Percentiles rank a stretch among this genome's conserved stretches.
Conservation (phyloP, 2,888 invertebrate species). For the Agrochola litura region DNA sequence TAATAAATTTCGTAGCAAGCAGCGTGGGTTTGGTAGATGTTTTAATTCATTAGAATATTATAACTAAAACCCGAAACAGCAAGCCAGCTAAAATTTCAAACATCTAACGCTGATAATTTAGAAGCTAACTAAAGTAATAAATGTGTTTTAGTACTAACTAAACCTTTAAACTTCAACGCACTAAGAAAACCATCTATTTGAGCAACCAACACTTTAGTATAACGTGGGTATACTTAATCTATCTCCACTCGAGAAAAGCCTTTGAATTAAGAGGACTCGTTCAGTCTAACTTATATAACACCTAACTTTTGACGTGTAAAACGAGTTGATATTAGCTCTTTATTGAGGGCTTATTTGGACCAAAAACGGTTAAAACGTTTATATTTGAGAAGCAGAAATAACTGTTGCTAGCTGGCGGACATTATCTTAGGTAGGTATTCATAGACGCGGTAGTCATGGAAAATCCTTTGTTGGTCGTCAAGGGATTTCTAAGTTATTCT, state of each 20-base stretch:
- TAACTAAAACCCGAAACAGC: slow-evolving; percentile 5
- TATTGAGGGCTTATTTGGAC: slow-evolving; percentile 13
- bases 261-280: slow-evolving; percentile 60
- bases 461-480: neutral
- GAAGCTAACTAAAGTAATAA: slow-evolving; percentile 44
- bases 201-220: slow-evolving; percentile 56
- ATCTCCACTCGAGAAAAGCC: slow-evolving; percentile 49
- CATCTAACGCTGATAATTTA: slow-evolving; percentile 24
- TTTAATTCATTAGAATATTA: slow-evolving; percentile 17
- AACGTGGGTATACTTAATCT: slow-evolving; percentile 53
- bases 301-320: slow-evolving; percentile 49
- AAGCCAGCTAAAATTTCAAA: slow-evolving; percentile 23
- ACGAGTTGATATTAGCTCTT: slow-evolving; percentile 29
- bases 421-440: neutral
- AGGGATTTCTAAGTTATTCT: neutral
- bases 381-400: neutral
- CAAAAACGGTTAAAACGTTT: neutral
- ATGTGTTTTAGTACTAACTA: slow-evolving; percentile 50
- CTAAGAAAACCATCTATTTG: slow-evolving; percentile 52
- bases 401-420: neutral
- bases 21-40: neutral
- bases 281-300: slow-evolving; percentile 46
- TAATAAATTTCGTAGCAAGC: neutral
- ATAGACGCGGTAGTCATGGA: neutral
- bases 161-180: slow-evolving; percentile 41